Evolutionary conservation across 2,888 invertebrate genomes (phyloP).

Genomic region (Ariolimax columbianus): DNA sequence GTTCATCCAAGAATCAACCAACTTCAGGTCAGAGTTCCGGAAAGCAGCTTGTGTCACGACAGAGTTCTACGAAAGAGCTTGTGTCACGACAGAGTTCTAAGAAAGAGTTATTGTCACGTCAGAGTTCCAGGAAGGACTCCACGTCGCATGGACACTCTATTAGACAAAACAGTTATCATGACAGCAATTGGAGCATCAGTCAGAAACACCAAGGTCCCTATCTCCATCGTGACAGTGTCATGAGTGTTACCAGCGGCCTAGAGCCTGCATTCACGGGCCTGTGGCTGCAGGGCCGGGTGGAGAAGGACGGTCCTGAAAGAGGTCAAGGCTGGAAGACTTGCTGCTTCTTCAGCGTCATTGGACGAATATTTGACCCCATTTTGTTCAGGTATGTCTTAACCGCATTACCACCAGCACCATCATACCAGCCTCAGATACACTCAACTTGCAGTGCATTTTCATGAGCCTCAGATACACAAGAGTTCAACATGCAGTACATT

Average conservation of each 20-base stretch:
- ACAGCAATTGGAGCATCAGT: conserved; percentile 16
- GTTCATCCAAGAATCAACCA: background rate
- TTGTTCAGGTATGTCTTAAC: conserved; percentile 4
- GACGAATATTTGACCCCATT: conserved; percentile 15
- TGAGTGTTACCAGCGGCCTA: conserved; percentile 21
- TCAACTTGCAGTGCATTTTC: too few species aligned
- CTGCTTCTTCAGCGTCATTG: conserved; percentile 1
- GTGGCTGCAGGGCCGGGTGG: background rate
- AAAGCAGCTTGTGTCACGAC: background rate
- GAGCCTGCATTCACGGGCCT: background rate
- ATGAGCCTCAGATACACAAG: background rate
- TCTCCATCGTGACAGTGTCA: conserved; percentile 3
- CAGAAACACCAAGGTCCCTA: background rate
- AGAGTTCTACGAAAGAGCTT: background rate
- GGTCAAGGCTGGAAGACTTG: background rate
- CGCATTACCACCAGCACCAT: too few species aligned
- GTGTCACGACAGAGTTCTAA: background rate
- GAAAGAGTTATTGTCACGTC: background rate
- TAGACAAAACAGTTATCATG: background rate
- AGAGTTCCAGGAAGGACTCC: background rate
- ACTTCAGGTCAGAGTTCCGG: background rate
- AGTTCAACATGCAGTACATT: too few species aligned
- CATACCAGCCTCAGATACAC: too few species aligned
- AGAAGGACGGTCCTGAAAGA: background rate
- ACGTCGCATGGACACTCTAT: background rate